Percentiles rank a stretch among this genome's conserved stretches.
Conservation (phyloP, 2,797 vertebrate genomes). For the Cirrhinus mrigala region DNA sequence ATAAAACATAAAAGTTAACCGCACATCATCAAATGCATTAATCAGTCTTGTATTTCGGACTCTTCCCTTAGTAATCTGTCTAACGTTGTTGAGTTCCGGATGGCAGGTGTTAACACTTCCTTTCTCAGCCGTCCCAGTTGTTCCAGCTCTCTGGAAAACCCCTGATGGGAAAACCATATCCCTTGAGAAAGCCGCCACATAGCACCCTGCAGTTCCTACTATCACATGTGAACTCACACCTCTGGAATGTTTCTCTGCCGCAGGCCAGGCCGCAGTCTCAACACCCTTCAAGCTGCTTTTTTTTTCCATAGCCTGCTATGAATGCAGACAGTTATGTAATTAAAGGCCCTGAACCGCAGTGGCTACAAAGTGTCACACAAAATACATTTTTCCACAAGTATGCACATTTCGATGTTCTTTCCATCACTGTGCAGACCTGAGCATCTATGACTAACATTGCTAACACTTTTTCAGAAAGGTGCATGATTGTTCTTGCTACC, state of each 20-base stretch:
- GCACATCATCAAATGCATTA: slow-evolving; percentile 13
- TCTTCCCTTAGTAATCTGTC: neutral
- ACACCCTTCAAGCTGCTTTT: neutral
- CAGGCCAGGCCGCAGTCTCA: slow-evolving; percentile 23
- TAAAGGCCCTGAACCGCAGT: neutral
- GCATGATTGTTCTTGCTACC: neutral
- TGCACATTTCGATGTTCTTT: slow-evolving; percentile 3
- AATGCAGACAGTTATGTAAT: slow-evolving; percentile 28
- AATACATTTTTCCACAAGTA: neutral
- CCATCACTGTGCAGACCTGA: neutral
- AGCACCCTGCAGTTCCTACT: slow-evolving; percentile 70
- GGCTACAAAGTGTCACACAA: slow-evolving; percentile 26
- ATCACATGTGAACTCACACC: slow-evolving; percentile 74
- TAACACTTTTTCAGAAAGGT: neutral
- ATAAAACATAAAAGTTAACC: slow-evolving; percentile 35
- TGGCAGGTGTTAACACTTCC: slow-evolving; percentile 34
- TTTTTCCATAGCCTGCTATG: neutral
- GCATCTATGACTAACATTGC: slow-evolving; percentile 1
- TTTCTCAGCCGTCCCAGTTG: slow-evolving; percentile 34
- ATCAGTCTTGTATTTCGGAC: neutral
- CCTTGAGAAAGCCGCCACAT: slow-evolving; percentile 64
- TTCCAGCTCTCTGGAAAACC: slow-evolving; percentile 62
- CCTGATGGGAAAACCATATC: slow-evolving; percentile 76
- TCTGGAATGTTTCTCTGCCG: slow-evolving; percentile 70
- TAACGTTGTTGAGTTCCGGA: slow-evolving; percentile 23